Conservation (phyloP, 2,888 invertebrate genomes). For the Catocala fraxini region DNA sequence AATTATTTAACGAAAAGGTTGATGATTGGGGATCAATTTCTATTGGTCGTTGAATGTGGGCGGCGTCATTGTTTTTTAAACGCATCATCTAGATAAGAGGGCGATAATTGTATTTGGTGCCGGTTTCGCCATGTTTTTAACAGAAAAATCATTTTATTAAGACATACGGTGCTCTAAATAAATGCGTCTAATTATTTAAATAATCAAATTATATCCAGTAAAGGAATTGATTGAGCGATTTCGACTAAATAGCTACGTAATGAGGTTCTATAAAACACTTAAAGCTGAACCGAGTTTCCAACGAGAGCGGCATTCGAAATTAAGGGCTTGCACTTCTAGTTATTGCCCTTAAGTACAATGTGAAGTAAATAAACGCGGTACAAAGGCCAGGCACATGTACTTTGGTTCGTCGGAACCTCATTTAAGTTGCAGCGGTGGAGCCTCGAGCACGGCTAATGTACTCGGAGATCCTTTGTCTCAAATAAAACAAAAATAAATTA, state of each 20-base stretch:
- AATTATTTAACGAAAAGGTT: conserved; percentile 46
- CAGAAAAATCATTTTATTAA: conserved; percentile 14
- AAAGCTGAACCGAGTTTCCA: conserved; percentile 69
- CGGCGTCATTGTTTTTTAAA: conserved; percentile 56
- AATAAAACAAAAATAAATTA: conserved; percentile 82
- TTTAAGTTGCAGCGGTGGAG: conserved; percentile 75
- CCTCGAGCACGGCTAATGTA: conserved; percentile 77
- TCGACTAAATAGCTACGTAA: conserved; percentile 54
- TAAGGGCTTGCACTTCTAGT: conserved; percentile 78
- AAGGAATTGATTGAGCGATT: conserved; percentile 51
- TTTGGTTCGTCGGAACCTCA: conserved; percentile 83
- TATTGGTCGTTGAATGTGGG: conserved; percentile 59
- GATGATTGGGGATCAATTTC: conserved; percentile 56
- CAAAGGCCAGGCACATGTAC: conserved; percentile 79
- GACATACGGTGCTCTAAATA: not conserved
- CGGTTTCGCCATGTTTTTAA: conserved; percentile 36
- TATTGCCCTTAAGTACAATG: conserved; percentile 86
- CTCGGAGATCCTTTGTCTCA: conserved; percentile 75
- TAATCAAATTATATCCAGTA: conserved; percentile 5
- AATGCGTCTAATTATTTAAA: not conserved
- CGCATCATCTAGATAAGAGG: conserved; percentile 47
- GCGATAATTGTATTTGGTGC: conserved; percentile 49
- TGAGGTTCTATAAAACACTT: conserved; percentile 67
- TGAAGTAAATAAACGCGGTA: conserved; percentile 84
- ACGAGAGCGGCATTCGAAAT: conserved; percentile 75